phyloP scores from a whole-genome alignment of 2,113 vertebrate genomes.

The Ochotona curzoniae region DNA sequence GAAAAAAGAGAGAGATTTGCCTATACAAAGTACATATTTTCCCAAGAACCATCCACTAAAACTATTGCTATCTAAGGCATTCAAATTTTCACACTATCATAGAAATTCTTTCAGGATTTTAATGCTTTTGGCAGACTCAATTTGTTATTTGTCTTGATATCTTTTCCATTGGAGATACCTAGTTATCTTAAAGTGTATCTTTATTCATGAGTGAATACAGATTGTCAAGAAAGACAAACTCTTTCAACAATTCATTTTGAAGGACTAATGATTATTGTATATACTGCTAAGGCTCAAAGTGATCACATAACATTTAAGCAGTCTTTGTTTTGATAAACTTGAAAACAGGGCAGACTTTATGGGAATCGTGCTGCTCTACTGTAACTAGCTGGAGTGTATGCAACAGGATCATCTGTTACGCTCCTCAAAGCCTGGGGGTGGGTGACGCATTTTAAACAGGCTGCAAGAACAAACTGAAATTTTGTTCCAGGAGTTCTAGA shows the following conservation, averaged over 20 bases:
- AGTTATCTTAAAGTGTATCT: slow-evolving; percentile 38
- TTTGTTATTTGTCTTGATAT: slow-evolving; percentile 48
- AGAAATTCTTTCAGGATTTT: not conserved
- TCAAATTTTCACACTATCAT: slow-evolving; percentile 19
- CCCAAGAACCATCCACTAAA: not conserved
- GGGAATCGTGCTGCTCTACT: slow-evolving; percentile 51
- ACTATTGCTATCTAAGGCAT: not conserved
- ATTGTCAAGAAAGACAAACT: slow-evolving; percentile 42
- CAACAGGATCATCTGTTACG: slow-evolving; percentile 51
- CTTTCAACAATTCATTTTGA: slow-evolving; percentile 61
- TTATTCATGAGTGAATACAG: slow-evolving; percentile 44
- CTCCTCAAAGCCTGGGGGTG: slow-evolving; percentile 34
- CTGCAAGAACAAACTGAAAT: slow-evolving; percentile 37
- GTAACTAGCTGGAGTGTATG: not conserved
- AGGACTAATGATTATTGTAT: slow-evolving; percentile 72
- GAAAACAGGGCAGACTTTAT: slow-evolving; percentile 60
- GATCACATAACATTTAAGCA: slow-evolving; percentile 52
- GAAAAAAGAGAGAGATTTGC: not conserved
- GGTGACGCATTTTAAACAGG: too few relatives aligned
- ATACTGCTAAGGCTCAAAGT: slow-evolving; percentile 31
- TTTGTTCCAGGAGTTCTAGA: slow-evolving; percentile 49
- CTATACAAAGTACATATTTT: not conserved
- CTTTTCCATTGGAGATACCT: slow-evolving; percentile 52
- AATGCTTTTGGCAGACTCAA: slow-evolving; percentile 13
- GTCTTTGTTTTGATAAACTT: slow-evolving; percentile 50